A percentile compares a stretch with the other conserved stretches of the same genome.
phyloP scores from a whole-genome alignment of 2,113 vertebrate genomes.

The Myanophis thanlyinensis region DNA sequence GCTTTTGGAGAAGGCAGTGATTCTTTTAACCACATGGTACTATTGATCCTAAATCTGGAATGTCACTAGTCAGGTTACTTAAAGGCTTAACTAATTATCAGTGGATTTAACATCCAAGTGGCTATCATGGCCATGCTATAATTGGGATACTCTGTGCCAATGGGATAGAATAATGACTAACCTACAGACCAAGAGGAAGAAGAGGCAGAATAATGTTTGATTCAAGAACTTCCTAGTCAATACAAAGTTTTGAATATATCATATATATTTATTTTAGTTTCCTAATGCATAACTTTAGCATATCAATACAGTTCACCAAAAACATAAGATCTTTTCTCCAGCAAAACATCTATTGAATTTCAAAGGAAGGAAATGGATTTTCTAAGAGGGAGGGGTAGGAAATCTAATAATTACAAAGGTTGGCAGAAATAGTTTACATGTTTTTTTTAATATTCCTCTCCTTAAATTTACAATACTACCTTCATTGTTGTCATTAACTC shows the following conservation, averaged over 20 bases:
- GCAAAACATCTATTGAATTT: background rate
- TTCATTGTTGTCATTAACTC: background rate
- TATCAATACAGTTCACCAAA: background rate
- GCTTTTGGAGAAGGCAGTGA: background rate
- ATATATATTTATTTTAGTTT: background rate
- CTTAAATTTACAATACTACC: conserved; percentile 40
- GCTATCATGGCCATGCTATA: background rate
- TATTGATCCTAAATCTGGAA: background rate
- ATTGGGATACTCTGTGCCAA: background rate
- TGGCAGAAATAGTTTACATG: conserved; percentile 29
- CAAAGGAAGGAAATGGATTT: background rate
- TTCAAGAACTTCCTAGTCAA: background rate
- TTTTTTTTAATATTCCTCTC: background rate
- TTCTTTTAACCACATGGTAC: background rate
- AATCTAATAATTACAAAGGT: background rate
- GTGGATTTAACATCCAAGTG: background rate
- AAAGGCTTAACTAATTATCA: background rate
- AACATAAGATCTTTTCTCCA: background rate
- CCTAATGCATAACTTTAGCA: background rate
- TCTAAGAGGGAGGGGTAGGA: background rate
- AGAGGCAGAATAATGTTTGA: background rate
- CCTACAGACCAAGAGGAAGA: background rate
- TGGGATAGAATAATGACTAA: background rate
- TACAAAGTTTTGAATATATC: background rate
- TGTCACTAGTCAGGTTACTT: background rate